These are phyloP conservation scores for Eupithecia subfuscata DNA, from an alignment of 2,888 invertebrate species.

Conservation along the genomic window DNA sequence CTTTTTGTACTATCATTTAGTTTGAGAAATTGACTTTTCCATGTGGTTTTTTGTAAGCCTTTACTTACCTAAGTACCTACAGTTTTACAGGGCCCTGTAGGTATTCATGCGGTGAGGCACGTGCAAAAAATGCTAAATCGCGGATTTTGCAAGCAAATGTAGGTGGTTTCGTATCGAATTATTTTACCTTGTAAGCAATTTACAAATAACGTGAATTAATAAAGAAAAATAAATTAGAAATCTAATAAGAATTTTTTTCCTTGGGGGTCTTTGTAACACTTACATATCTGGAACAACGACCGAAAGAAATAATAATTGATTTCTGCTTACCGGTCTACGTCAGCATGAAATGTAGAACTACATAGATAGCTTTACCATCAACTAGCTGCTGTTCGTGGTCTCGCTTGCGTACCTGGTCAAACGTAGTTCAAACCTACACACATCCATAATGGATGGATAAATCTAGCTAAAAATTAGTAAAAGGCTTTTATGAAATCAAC, in stretches of 20 bases:
- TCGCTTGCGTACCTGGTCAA: too few relatives aligned
- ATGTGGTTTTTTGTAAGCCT: background rate
- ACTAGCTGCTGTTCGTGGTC: background rate
- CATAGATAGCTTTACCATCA: background rate
- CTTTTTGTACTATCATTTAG: background rate
- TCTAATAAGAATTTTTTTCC: background rate
- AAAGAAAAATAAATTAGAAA: background rate
- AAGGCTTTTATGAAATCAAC: too few relatives aligned
- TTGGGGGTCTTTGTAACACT: constrained; percentile 1
- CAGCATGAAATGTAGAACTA: background rate
- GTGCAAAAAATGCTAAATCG: constrained; percentile 35
- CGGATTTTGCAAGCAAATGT: constrained; percentile 31
- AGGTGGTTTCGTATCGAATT: constrained; percentile 33
- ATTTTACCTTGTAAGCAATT: constrained; percentile 30
- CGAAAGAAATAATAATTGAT: constrained; percentile 5
- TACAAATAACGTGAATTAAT: constrained; percentile 16
- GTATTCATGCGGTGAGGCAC: constrained; percentile 19
- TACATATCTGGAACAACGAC: constrained; percentile 26
- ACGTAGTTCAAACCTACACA: too few relatives aligned
- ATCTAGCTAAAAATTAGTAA: too few relatives aligned
- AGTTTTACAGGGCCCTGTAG: background rate
- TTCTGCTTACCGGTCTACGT: background rate
- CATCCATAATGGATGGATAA: too few relatives aligned
- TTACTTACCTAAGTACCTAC: background rate
- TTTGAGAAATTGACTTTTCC: background rate